These are phyloP conservation scores for Spinus olivaceus DNA, from an alignment of 2,797 vertebrate species.

Conservation along the genomic window DNA sequence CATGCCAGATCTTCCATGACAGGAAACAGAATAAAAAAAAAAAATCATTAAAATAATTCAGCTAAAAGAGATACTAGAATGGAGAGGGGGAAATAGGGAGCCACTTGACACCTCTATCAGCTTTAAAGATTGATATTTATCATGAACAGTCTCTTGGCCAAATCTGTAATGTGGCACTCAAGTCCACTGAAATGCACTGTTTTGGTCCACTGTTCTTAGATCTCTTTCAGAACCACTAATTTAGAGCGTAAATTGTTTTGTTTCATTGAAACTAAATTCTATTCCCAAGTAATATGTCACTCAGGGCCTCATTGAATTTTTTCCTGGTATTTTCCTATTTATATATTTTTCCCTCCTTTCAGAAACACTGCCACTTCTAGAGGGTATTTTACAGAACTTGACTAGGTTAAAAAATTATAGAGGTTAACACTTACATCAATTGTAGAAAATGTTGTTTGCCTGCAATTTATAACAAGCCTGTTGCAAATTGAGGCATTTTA, in stretches of 20 bases:
- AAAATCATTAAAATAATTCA: not conserved
- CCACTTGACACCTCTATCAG: not conserved
- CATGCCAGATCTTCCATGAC: not conserved
- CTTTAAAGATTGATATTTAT: not conserved
- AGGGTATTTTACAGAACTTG: not conserved
- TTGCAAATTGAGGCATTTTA: not conserved
- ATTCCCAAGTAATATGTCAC: not conserved
- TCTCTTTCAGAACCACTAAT: not conserved
- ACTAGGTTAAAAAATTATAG: not conserved
- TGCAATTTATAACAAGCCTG: not conserved
- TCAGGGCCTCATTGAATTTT: rapidly evolving
- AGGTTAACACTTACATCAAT: not conserved
- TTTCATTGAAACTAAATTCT: not conserved
- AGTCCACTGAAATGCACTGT: not conserved
- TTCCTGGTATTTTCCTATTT: not conserved
- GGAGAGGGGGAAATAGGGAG: not conserved
- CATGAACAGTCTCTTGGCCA: not conserved
- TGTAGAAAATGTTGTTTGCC: not conserved
- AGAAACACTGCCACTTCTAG: not conserved
- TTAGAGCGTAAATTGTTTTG: not conserved
- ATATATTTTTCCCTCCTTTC: not conserved
- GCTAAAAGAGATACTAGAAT: not conserved
- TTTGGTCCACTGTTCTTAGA: not conserved
- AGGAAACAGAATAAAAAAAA: not conserved
- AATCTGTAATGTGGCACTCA: not conserved